Evolutionary conservation across 92 coral and sea anemone genomes (phyloP), one percentile per base, ranked within the genome.

Genomic region (Palythoa heliodiscus): DNA sequence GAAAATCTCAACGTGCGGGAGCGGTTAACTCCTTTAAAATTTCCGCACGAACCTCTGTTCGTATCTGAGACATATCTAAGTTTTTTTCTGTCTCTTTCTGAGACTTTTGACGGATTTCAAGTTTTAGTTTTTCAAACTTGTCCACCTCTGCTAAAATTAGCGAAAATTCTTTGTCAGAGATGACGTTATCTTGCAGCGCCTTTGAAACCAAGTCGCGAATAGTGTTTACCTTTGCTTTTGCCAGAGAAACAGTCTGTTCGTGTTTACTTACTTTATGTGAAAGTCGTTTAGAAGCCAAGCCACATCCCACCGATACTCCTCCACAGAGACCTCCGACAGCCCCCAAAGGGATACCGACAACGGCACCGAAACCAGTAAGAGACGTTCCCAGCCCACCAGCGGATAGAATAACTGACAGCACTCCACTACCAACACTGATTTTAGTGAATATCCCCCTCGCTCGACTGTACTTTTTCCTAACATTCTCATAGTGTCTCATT

Each of bases 251-350:
- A 17, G 73, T 69, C 22, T 69, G 15, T 69, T 69, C 73, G 43
- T 69, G 73, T 69, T 69, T 69, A 13, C 16, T 69, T 7, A 69
- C 40, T 29, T 69, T 69, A 15, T 29, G 39, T 17, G 39, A 29
- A 69, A 69, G 12, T 7, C 22, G n/a, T 8, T 69, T 69, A 4
- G 73, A 24, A 11, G 40, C 9, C 1, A 29, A 6, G 3, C 73
- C 73, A 69, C 35, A 17, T 29, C 3, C 90, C 47, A 82, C 87
- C 67, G 90, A 87, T 17, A 83, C 76, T 55, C 76, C 82, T 19
- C 90, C 90, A 73, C 83, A 87, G 82, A 82, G 53, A 50, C 90
- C 90, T 15, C 82, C 90, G 67, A 87, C 63, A 58, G 83, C 90
- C 9, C 86, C 90, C 68, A 87, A 60, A 64, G 87, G 90, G 25